Base-by-base conservation (phyloP, 2,797 vertebrate species). In the Eutrigla gurnardus region DNA sequence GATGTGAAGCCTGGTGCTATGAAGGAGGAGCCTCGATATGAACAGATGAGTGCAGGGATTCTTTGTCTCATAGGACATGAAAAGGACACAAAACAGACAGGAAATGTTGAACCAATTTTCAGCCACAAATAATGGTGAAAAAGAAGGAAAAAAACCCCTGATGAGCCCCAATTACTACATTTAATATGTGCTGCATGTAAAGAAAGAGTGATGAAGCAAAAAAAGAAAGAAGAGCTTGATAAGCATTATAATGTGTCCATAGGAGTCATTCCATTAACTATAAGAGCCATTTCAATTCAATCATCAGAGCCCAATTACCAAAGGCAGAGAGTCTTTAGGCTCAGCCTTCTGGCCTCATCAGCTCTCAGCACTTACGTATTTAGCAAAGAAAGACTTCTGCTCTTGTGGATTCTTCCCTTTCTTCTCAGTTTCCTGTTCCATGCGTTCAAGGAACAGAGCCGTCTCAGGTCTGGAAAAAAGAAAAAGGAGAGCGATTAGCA, bases 341-440 rank as follows among this genome's bases (percentile, higher is more conserved):
- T 54, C 46, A 45, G 60, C 39, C 39, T 3, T 11, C 5, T 3
- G 33, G 53, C 39, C 50, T 37, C 15, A 62, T 72, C 58, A 61
- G 39, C 68, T 70, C 65, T 67, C 63, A 37, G 49, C 64, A 96
- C 97, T 96, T 91, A 98, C 97, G 8, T 98, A 98, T 98, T 97
- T 98, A 59, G 97, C 97, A 35, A 98, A 97, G 87, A 98, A 98
- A 32, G 96, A 97, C 75, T 97, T 98, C 93, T 98, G 97, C 85
- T 98, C 97, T 87, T 98, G 97, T 0, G 97, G 96, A 85, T 97
- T 97, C 89, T 97, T 97, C 42, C 95, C 96, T 88, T 97, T 97
- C 89, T 97, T 97, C 18, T 96, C 96, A 43, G 95, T 90, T 87
- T 98, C 97, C 90, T 93, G 94, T 60, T 98, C 96, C 91, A 98